phyloP scores from a whole-genome alignment of 2,888 invertebrate genomes.

The Ophion ellenae region DNA sequence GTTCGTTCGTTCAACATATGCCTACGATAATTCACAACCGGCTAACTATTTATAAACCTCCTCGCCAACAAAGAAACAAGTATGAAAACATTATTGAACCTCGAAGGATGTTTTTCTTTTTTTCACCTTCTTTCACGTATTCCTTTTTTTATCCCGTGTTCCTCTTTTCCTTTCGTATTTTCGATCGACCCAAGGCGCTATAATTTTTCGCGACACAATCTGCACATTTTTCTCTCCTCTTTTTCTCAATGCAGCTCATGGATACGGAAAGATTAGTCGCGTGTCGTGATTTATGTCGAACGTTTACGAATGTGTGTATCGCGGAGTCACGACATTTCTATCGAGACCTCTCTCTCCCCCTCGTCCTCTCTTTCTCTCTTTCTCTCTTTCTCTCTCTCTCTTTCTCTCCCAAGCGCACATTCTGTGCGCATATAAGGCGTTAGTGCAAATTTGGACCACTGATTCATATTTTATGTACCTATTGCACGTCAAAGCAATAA shows the following conservation, averaged over 20 bases:
- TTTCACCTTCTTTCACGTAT: not conserved
- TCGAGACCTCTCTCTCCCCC: constrained; percentile 5
- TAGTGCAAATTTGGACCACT: no score
- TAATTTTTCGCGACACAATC: constrained; percentile 28
- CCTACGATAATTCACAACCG: not conserved
- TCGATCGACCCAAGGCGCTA: not conserved
- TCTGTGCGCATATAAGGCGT: no score
- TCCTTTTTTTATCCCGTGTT: no score
- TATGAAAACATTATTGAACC: constrained; percentile 14
- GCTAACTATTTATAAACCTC: constrained; percentile 22
- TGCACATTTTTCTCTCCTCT: constrained; percentile 7
- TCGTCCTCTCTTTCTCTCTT: no score
- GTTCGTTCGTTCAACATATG: not conserved
- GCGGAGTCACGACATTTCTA: constrained; percentile 50
- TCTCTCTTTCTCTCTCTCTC: no score
- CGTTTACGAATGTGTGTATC: constrained; percentile 35
- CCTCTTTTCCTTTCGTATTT: not conserved
- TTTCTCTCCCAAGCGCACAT: no score
- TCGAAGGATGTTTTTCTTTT: not conserved
- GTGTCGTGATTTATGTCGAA: constrained; percentile 47
- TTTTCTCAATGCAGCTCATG: constrained; percentile 37
- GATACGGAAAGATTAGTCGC: constrained; percentile 44
- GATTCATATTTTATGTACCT: no score
- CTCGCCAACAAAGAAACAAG: constrained; percentile 17
- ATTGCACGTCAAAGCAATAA: no score